Evolutionary conservation across 1,140 invertebrate genomes (phyloP).

Genomic region (Acromyrmex heyeri): DNA sequence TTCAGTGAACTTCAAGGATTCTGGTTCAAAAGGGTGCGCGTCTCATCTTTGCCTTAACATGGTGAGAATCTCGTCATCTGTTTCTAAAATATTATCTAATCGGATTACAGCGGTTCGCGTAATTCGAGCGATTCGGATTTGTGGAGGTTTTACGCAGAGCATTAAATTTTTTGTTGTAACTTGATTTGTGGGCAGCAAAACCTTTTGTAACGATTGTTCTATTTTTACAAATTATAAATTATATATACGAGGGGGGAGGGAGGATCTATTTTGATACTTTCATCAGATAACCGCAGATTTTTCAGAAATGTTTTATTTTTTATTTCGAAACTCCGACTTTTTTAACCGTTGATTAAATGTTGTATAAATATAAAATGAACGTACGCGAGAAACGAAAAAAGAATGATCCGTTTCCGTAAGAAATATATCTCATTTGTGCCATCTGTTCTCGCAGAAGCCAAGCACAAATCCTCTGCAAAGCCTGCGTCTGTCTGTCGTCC

Average conservation of each 20-base stretch:
- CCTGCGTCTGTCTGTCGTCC: conserved; percentile 41
- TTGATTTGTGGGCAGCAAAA: not conserved
- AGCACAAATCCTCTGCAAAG: conserved; percentile 48
- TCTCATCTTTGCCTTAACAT: conserved; percentile 19
- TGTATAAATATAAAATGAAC: not conserved
- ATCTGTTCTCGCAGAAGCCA: conserved; percentile 52
- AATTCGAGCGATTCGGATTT: not conserved
- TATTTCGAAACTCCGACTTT: not conserved
- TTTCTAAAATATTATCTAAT: not conserved
- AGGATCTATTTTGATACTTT: not conserved
- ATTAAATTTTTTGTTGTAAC: not conserved
- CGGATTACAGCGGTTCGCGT: not conserved
- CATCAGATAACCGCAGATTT: not conserved
- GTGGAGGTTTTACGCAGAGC: not conserved
- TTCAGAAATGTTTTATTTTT: not conserved
- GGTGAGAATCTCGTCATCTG: not conserved
- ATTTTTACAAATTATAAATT: not conserved
- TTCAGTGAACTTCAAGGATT: conserved; percentile 24
- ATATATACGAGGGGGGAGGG: not conserved
- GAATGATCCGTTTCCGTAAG: conserved; percentile 61
- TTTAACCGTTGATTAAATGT: not conserved
- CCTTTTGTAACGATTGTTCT: not conserved
- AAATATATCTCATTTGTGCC: conserved; percentile 56
- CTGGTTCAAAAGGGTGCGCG: not conserved
- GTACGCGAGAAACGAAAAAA: conserved; percentile 59